Evolutionary conservation across 2,888 invertebrate genomes (phyloP).

Genomic region (Rhopalosiphum nymphaeae): DNA sequence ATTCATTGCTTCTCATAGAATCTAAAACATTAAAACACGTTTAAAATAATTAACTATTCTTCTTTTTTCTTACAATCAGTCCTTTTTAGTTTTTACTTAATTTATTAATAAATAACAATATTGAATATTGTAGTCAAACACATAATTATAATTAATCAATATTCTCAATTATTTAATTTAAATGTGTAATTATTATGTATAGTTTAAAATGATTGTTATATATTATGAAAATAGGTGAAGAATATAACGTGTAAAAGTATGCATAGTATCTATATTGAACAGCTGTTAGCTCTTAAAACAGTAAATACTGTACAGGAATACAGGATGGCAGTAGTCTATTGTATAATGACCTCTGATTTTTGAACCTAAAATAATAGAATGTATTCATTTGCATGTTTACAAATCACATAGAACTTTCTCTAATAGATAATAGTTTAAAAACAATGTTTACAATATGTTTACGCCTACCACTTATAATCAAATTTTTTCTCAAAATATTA

Average conservation of each 20-base stretch:
- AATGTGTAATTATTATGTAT: not conserved
- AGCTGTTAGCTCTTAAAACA: not conserved
- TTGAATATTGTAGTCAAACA: not conserved
- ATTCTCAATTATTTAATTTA: not conserved
- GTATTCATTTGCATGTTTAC: not conserved
- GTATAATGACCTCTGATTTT: conserved; percentile 12
- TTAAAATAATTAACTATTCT: not conserved
- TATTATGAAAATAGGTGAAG: not conserved
- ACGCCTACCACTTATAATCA: not conserved
- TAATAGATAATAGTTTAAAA: not conserved
- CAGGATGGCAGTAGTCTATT: not conserved
- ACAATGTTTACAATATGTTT: not conserved
- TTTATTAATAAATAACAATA: not conserved
- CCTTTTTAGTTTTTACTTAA: not conserved
- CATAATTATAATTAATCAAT: not conserved
- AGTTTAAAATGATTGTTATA: not conserved
- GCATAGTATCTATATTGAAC: not conserved
- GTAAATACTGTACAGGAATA: not conserved
- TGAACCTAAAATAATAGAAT: not conserved
- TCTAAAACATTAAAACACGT: conserved; percentile 1
- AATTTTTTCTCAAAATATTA: not conserved
- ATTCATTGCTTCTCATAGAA: not conserved
- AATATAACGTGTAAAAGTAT: not conserved
- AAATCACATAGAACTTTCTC: conserved; percentile 25
- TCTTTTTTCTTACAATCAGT: not conserved